A percentile compares a stretch with the other conserved stretches of the same genome.
Evolutionary conservation across 2,888 invertebrate species (phyloP).

Genomic region (Nowickia ferox): DNA sequence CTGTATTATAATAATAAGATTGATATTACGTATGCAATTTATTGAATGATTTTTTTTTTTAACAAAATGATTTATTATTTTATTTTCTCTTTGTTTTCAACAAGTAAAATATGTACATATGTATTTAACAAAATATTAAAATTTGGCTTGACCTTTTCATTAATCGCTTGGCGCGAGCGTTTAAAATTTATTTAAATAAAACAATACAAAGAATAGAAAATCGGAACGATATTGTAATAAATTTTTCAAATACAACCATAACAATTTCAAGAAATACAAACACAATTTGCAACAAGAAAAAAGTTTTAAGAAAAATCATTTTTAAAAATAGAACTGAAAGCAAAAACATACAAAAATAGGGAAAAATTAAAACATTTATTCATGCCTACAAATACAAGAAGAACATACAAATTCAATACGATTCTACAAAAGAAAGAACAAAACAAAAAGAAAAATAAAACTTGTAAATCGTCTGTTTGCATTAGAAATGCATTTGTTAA

Average conservation of each 20-base stretch:
- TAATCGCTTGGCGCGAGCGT: neutral
- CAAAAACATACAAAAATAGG: conserved; percentile 10
- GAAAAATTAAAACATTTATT: conserved; percentile 58
- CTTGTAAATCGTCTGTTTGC: conserved; percentile 80
- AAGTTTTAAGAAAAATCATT: conserved; percentile 66
- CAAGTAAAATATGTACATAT: neutral
- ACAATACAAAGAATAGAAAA: conserved; percentile 3
- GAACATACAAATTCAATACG: conserved; percentile 37
- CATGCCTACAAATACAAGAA: conserved; percentile 50
- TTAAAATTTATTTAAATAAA: conserved; percentile 22
- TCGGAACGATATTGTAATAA: conserved; percentile 56
- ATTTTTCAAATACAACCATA: conserved; percentile 34
- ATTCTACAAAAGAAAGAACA: conserved; percentile 29
- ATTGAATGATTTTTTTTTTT: too few relatives aligned
- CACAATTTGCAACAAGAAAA: conserved; percentile 56
- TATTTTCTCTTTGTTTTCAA: neutral
- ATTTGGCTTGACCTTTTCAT: neutral
- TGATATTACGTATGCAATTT: too few relatives aligned
- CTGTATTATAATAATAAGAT: too few relatives aligned
- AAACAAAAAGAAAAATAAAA: conserved; percentile 53
- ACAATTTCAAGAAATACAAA: conserved; percentile 33
- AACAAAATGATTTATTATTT: neutral
- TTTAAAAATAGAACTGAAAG: conserved; percentile 74
- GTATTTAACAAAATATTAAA: conserved; percentile 1
- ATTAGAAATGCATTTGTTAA: conserved; percentile 80